Base-by-base conservation (phyloP, 1,140 invertebrate genomes). In the Trichonephila clavata region DNA sequence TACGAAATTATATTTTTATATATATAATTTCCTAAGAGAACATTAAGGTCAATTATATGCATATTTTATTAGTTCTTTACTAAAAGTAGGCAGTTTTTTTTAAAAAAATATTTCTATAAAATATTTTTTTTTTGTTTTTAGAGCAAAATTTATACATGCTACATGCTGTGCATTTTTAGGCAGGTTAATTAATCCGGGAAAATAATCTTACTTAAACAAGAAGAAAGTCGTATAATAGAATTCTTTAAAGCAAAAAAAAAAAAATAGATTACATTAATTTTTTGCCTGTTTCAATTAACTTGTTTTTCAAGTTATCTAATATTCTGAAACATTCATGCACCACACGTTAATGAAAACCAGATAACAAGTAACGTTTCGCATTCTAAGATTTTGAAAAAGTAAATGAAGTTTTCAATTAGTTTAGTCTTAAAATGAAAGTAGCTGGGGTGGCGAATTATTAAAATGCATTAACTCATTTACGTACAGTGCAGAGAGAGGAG, bases 401-500 rank as follows among this genome's bases (percentile, higher is more conserved):
- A 77, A 77, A 32, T 18, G 18, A 24, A 77, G 24, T 27, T 77
- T 77, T 39, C 71, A 21, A 39, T 32, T 16, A 18, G 13, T 16
- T 27, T 18, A 16, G 18, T 0, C 32, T 77, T 14, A 18, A 39
- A 77, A 77, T 24, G 8, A 77, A 77, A 39, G 18, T 20, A 77
- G 27, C 32, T 20, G 0, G 13, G 3, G 27, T 13, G 24, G 24
- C 18, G 27, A 39, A 39, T n/a, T 18, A 77, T 32, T 77, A 77
- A 77, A 77, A 77, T 77, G 27, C 71, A 39, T 77, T 77, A 77
- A 32, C 27, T 77, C 32, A 77, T 77, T 77, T 32, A 18, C 71
- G 3, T 32, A 20, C 18, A 0, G 21, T 20, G 61, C 21, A 63
- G n/a, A n/a, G n/a, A n/a, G n/a, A n/a, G n/a, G n/a, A n/a, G n/a